Base-by-base conservation (phyloP, 2,797 vertebrate genomes). In the Alca torda region DNA sequence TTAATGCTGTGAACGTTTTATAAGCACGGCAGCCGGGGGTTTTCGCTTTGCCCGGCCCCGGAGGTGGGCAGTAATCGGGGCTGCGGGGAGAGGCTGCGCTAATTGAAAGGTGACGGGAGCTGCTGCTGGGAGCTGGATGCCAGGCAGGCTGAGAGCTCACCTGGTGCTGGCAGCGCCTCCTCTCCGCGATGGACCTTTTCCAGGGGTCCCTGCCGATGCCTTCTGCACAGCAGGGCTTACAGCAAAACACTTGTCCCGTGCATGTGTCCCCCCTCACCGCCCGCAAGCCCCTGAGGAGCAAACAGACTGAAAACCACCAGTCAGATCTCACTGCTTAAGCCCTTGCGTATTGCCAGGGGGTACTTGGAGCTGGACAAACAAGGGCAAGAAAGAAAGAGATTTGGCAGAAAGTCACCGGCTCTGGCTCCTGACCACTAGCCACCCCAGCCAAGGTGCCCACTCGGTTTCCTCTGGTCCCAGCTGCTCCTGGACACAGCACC, bases 81-180 rank as follows among this genome's bases (percentile, higher is more conserved):
- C 82, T 19, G 1, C 6, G 6, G 85, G 25, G 75, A 73, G 85
- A 56, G 84, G 53, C 69, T 57, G 53, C 1, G 13, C 54, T 93
- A 69, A 93, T 67, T 74, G 72, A 69, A 70, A 91, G 68, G 91
- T 46, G 88, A 30, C 45, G 18, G 91, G 72, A 77, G 60, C 75
- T 84, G 84, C 87, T 80, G 87, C 75, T 59, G 91, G 46, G 80
- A 93, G 73, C 46, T 17, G 89, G 85, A 67, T 73, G 89, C 60
- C 68, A 73, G 91, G 30, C 41, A 35, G 82, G 84, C 80, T 14
- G 21, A 73, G 95, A 76, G 85, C 88, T 92, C 87, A 80, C 93
- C 91, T 76, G 91, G 45, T 4, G 11, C 84, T 60, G 89, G 95
- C 93, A 79, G 41, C 72, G 20, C 39, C 85, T 80, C 69, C 54